phyloP scores from a whole-genome alignment of 2,113 vertebrate species.

The Gymnorhina tibicen region DNA sequence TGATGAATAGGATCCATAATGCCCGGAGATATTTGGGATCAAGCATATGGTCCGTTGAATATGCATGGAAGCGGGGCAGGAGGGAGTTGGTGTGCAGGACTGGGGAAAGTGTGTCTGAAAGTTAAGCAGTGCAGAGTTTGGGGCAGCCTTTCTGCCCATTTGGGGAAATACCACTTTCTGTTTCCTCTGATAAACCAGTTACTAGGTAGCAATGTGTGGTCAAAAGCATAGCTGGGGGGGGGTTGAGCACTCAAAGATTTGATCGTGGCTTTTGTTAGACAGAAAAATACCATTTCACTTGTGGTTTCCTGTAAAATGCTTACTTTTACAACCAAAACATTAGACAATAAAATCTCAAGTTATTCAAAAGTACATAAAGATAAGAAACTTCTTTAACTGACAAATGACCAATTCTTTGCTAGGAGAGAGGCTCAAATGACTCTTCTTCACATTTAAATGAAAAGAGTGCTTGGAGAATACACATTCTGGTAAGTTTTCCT shows the following conservation, averaged over 20 bases:
- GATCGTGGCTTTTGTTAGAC: not conserved
- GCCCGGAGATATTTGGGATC: slow-evolving; percentile 40
- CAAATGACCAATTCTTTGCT: not conserved
- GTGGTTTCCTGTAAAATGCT: not conserved
- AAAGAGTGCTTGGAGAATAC: slow-evolving; percentile 15
- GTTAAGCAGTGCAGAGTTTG: not conserved
- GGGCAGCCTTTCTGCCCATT: not conserved
- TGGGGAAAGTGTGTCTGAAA: not conserved
- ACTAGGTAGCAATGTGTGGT: not conserved
- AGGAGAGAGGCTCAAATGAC: not conserved
- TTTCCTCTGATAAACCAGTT: not conserved
- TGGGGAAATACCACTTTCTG: not conserved
- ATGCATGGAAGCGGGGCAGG: not conserved
- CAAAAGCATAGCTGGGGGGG: not conserved
- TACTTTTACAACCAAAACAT: not conserved
- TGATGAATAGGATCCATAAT: slow-evolving; percentile 53
- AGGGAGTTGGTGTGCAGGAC: not conserved
- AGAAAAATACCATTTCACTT: not conserved
- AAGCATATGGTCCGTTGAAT: slow-evolving; percentile 59
- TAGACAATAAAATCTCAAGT: not conserved
- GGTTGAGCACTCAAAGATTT: not conserved
- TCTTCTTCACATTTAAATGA: slow-evolving; percentile 48
- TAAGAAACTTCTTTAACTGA: slow-evolving; percentile 24
- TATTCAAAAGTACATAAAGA: not conserved
- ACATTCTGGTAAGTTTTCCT: slow-evolving; percentile 50